Base-by-base conservation (phyloP, 2,888 invertebrate species). In the Thereva nobilitata region DNA sequence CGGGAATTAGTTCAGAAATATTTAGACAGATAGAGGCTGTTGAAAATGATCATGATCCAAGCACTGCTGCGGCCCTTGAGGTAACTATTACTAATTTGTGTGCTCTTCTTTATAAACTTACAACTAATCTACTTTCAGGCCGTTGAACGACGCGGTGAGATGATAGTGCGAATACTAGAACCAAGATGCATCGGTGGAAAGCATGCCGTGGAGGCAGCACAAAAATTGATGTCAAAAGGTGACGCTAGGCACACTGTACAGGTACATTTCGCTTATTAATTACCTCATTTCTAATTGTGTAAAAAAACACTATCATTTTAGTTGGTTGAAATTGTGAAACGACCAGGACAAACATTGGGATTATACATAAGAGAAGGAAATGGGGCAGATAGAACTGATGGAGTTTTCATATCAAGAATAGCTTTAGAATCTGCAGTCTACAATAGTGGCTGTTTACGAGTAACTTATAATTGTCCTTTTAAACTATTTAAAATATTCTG, bases 311-410 rank as follows among this genome's bases (percentile, higher is more conserved):
- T 7, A 5, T 12, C 4, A 38, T 61, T 54, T 4, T 88, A 93
- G 80, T 88, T 97, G 78, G 97, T 99, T 74, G 99, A 99, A 83
- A 97, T 99, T 77, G 96, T 99, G 72, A 99, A 99, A 82, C 87
- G 97, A 74, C 99, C 99, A 0, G 99, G 98, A 9, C 98, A 99
- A 83, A 97, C 97, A 41, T 84, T 99, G 71, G 99, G 99, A 50
- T 86, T 99, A 69, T 99, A 99, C 82, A 97, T 99, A 77, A 87
- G 97, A 47, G 98, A 99, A 86, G 97, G 98, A n/a, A 97, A 99
- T 77, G 98, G 97, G n/a, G 88, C 92, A 64, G 94, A 95, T 76
- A 87, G 96, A 70, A 89, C 89, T 54, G 96, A 97, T 76, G 99
- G 99, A 53, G 98, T 99, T 70, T 99, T 99, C 84, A 97, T 99